Base-by-base conservation (phyloP, 2,888 invertebrate genomes). In the Ochropacha duplaris region DNA sequence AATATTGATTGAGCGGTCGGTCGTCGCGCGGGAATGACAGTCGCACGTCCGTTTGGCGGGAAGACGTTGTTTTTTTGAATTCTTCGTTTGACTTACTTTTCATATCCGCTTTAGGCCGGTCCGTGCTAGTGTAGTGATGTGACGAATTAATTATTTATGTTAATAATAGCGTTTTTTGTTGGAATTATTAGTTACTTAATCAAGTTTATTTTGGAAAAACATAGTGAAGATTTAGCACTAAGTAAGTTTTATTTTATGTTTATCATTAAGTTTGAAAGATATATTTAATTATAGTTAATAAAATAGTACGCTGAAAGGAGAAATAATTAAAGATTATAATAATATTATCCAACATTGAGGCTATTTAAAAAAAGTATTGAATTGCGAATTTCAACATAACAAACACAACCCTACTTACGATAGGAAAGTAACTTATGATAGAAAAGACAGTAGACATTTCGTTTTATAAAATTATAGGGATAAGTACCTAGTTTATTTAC, bases 51-150 rank as follows among this genome's bases (percentile, higher is more conserved):
- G 72, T 72, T 83, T 81, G 85, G 88, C 89, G 88, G 88, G 87
- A 89, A 84, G 75, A 75, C 78, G 74, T 76, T 62, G 68, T 62
- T 54, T 65, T 72, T 67, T 69, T 64, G 49, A 65, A 57, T 63
- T 68, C 67, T 62, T 74, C 75, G 74, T 68, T 66, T 71, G 11
- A 31, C 69, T 19, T 44, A 19, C 19, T 19, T 44, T 16, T 44
- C n/a, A 0, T 44, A 36, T 36, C 72, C 66, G 68, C 61, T 65
- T 58, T 56, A 51, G 58, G 54, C 31, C 31, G 31, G 2, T 62
- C 79, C 74, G 74, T 83, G 81, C 65, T 61, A 79, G 86, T 87
- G 86, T 77, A 78, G 89, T 89, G 88, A 83, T 86, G 90, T 90
- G 89, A 52, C 31, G 24, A 78, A 71, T 69, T 49, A 55, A 66